Evolutionary conservation across 2,797 vertebrate genomes (phyloP).

Genomic region (Amazona finschi): DNA sequence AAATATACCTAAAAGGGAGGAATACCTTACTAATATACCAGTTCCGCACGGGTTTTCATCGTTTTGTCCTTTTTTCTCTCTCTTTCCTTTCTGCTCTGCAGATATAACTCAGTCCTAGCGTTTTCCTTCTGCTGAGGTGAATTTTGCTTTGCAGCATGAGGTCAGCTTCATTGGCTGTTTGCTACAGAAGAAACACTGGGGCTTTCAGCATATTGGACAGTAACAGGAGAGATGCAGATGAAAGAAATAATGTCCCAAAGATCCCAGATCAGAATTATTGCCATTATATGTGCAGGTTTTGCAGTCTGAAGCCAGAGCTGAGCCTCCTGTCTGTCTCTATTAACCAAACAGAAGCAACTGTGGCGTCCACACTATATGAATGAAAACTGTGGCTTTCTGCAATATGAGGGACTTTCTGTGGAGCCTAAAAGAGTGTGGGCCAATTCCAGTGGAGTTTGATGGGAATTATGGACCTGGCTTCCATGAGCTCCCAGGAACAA

Average conservation of each 20-base stretch:
- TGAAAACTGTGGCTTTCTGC: not conserved
- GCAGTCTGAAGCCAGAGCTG: not conserved
- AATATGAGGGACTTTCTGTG: not conserved
- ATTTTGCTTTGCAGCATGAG: not conserved
- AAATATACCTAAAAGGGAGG: not conserved
- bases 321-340: not conserved
- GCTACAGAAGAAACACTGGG: not conserved
- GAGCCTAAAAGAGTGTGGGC: not conserved
- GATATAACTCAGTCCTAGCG: rapidly evolving
- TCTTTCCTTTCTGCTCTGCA: not conserved
- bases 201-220: not conserved
- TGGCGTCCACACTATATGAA: rapidly evolving
- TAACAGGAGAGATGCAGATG: not conserved
- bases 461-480: not conserved
- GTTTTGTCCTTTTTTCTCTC: not conserved
- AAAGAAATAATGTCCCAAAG: not conserved
- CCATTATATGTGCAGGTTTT: not conserved
- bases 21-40: rapidly evolving
- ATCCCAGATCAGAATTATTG: not conserved
- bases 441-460: not conserved
- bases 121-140: not conserved
- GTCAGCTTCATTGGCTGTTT: not conserved
- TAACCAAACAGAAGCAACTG: not conserved
- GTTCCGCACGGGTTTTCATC: rapidly evolving
- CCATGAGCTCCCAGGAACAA: rapidly evolving